Evolutionary conservation across 2,113 vertebrate species (phyloP), one percentile per base, ranked within the genome.

Genomic region (Sylvietta virens): DNA sequence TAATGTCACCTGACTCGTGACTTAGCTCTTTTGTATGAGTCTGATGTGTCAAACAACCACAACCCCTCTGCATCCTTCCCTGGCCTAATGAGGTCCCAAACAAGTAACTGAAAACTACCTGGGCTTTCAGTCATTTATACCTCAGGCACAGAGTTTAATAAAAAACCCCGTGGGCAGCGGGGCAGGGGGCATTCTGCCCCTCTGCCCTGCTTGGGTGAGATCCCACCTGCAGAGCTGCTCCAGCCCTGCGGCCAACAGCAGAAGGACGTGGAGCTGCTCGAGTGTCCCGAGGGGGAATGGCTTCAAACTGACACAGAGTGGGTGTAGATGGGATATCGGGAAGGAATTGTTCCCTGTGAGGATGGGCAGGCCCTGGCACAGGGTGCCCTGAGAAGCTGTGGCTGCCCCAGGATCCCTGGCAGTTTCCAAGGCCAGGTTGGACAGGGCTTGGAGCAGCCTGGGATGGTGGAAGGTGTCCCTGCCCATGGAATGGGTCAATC

Each of bases 261-360:
- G 3, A 0, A 27, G 31, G 21, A 33, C 1, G 0, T 22, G 83
- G 53, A 67, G 17, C 51, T 42, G 72, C 79, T 58, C 65, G 21
- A 58, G 11, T 78, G 37, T 2, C 84, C 64, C 24, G 54, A 47
- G 48, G 33, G 9, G 7, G 4, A 69, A 54, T 16, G 40, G 54
- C 15, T 70, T 14, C n/a, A 7, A 9, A 62, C 7, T 39, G 11
- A 4, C 19, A 39, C 10, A 6, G 56, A 7, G 7, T 3, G 22
- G n/a, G 20, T 11, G 16, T 18, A 31, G 17, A 8, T 7, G 0
- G 30, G 48, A 18, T 56, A 22, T 6, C 0, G 1, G 42, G 24
- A 11, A 35, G 65, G 16, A 30, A 48, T 18, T 54, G 1, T 1
- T 45, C 3, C 7, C n/a, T 28, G 33, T 0, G 27, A 44, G 12